Evolutionary conservation across 2,888 invertebrate species (phyloP), one percentile per base, ranked within the genome.

Genomic region (Meganola albula): DNA sequence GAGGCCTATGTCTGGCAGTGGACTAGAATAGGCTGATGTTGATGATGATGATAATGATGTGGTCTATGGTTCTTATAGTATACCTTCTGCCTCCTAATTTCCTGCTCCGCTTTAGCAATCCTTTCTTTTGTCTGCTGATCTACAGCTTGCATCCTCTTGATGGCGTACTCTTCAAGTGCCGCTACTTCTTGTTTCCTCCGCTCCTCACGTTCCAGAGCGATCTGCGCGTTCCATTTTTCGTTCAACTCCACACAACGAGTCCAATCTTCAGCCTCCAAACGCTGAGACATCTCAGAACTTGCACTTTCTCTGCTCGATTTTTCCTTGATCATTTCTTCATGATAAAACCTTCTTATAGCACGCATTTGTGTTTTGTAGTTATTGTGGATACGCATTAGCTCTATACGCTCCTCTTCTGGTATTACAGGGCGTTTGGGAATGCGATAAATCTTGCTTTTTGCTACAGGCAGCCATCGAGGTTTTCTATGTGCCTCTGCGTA

Each of bases 381-480:
- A 48, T 93, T 91, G 61, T 88, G 82, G 27, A 95, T 82, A 27
- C 93, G 87, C 50, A 78, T 60, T 1, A 93, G 63, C 73, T 95
- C 95, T 2, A 78, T 44, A 0, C 58, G 51, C 57, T 96, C 95
- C 21, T 92, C 93, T 37, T 71, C 68, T 0, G 91, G 82, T 27
- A 91, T 63, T 37, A 68, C 71, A 10, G 88, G 88, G 24, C 88
- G 88, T 50, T 83, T 79, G 0, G 93, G 91, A 38, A 95, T 87
- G 45, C 90, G 89, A 72, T 89, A 95, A 27, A 92, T 47, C 84
- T 95, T 96, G 49, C 89, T 90, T 78, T 93, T 94, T 0, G 95
- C 95, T 8, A 89, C 89, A 2, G 93, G 93, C 26, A 94, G 34
- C 93, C 94, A 94, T 42, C 91, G 80, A 0, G 95, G 95, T 72